Evolutionary conservation across 92 coral and sea anemone species (phyloP), one percentile per base, ranked within the genome.

Genomic region (Palythoa grandis): DNA sequence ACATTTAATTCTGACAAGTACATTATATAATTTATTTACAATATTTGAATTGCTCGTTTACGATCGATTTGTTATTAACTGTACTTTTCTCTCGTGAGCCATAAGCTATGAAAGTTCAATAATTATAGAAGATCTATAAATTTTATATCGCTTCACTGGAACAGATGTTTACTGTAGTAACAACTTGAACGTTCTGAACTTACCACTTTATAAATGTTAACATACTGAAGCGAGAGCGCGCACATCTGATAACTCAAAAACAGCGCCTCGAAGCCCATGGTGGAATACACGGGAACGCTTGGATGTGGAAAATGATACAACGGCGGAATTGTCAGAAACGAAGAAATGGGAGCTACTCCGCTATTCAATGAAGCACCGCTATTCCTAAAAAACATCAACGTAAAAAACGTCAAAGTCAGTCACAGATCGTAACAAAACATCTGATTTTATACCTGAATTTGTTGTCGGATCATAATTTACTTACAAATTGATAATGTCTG

Each of bases 141-240:
- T 1, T 17, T 24, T 25, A 69, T 63, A 13, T 29, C 35, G 43
- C 12, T 56, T 25, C 70, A 79, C 77, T 88, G 24, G n/a, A 84
- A 48, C 71, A 58, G 25, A 43, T 52, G 77, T 66, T 76, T 72
- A 23, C 39, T 90, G 85, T 72, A 74, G 52, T 37, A 39, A 63
- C 6, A 23, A n/a, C 23, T 4, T 24, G 23, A 65, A 11, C 43
- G 39, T 24, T 19, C 29, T 16, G n/a, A 38, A 58, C 99, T 88
- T 75, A 96, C 99, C 97, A 91, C 88, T 80, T 97, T 97, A 79
- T 97, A 97, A 63, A 97, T 97, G 87, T 95, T 97, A 78, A 95
- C 92, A 80, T 92, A 95, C 68, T 97, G 99, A 29, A 93, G 93
- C 9, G 83, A 82, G 24, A 97, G 85, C 23, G 99, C 98, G 82